Evolutionary conservation across 2,113 vertebrate species (phyloP).

Genomic region (Physeter macrocephalus): DNA sequence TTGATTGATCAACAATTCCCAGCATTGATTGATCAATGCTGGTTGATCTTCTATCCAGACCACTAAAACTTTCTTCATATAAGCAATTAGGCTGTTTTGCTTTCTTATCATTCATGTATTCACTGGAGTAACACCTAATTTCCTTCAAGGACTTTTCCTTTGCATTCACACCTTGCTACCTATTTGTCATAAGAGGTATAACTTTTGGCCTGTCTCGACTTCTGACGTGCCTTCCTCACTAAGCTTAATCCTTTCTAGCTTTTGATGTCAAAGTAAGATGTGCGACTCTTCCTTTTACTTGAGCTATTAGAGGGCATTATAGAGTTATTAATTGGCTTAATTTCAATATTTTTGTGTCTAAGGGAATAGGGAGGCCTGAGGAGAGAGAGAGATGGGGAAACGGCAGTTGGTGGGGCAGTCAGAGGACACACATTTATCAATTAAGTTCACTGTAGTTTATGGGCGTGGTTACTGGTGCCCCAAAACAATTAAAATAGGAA

Average conservation of each 20-base stretch:
- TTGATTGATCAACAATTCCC: too few relatives aligned
- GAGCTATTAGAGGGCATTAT: neutral
- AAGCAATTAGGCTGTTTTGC: neutral
- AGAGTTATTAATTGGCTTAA: neutral
- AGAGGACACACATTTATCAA: neutral
- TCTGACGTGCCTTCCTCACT: neutral
- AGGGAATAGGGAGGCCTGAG: neutral
- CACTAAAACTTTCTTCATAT: neutral
- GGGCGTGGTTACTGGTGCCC: neutral
- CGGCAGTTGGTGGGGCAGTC: neutral
- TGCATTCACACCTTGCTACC: neutral
- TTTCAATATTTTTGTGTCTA: neutral
- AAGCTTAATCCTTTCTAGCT: neutral
- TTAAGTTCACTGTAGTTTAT: neutral
- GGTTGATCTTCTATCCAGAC: neutral
- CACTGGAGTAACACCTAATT: neutral
- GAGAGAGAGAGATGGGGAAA: neutral
- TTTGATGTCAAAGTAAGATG: neutral
- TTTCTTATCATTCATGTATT: neutral
- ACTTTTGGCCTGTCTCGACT: neutral
- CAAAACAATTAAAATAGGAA: neutral
- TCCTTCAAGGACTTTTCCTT: neutral
- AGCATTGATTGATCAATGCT: too few relatives aligned
- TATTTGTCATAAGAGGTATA: neutral
- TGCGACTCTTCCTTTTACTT: neutral